phyloP scores from a whole-genome alignment of 2,113 vertebrate species.

The Pandion haliaetus region DNA sequence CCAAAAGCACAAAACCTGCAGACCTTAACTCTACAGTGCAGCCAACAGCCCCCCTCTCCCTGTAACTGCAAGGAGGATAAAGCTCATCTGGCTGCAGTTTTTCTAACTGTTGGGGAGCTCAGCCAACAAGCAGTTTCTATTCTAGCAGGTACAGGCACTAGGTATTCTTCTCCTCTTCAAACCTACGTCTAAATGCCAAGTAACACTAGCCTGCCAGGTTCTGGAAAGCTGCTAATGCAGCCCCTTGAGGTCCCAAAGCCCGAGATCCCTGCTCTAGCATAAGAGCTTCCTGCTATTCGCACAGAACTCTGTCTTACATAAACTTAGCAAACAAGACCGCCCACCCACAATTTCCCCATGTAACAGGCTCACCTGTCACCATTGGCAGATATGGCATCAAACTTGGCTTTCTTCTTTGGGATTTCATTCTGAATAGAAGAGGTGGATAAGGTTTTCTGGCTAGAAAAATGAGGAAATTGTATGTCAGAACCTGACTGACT shows the following conservation, averaged over 20 bases:
- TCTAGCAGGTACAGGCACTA: neutral
- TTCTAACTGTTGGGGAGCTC: neutral
- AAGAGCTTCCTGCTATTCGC: neutral
- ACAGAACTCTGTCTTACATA: neutral
- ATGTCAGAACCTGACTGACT: conserved; percentile 60
- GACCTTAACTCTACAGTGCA: neutral
- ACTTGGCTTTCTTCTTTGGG: conserved; percentile 86
- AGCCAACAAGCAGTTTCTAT: neutral
- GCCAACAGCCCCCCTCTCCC: neutral
- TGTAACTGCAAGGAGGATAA: neutral
- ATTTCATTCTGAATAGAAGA: conserved; percentile 86
- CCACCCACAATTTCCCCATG: neutral
- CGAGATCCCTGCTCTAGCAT: neutral
- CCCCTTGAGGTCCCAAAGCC: neutral
- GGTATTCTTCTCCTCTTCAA: neutral
- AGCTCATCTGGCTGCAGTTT: neutral
- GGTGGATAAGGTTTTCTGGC: conserved; percentile 85
- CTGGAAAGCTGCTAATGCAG: neutral
- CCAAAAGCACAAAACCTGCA: neutral
- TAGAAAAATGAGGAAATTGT: conserved; percentile 45
- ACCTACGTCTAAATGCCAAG: neutral
- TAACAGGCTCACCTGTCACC: conserved; percentile 80
- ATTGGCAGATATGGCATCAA: conserved; percentile 81
- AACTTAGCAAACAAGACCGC: neutral
- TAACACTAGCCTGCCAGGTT: neutral